Evolutionary conservation across 2,888 invertebrate genomes (phyloP).

Genomic region (Eumacrocentrus americanus): DNA sequence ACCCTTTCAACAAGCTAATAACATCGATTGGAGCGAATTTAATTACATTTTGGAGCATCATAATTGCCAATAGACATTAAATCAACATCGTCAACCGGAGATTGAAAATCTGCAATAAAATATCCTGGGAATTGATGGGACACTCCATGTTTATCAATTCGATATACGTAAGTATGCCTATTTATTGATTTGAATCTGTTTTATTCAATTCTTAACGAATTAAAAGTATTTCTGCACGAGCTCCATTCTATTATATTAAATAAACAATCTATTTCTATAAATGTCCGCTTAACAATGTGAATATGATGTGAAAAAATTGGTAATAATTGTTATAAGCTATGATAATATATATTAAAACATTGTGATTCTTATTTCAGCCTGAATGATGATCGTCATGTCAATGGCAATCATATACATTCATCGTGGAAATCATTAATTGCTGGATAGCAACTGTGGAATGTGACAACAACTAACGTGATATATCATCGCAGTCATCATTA

Average conservation of each 20-base stretch:
- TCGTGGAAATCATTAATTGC: background rate
- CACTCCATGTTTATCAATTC: slow-evolving; percentile 1
- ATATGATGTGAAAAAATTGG: too few species aligned
- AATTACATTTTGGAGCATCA: too few species aligned
- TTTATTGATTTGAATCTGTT: slow-evolving; percentile 9
- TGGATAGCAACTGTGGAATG: slow-evolving; percentile 4
- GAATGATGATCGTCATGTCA: too few species aligned
- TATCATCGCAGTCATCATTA: background rate
- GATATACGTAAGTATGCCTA: background rate
- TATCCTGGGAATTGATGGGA: background rate
- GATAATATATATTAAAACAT: background rate
- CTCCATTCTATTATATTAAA: too few species aligned
- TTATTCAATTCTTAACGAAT: background rate
- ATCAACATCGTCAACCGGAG: background rate
- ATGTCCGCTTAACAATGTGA: too few species aligned
- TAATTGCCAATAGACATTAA: too few species aligned
- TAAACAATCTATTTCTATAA: too few species aligned
- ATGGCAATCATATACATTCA: background rate
- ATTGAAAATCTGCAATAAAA: background rate
- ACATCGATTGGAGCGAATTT: too few species aligned
- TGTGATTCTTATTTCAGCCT: too few species aligned
- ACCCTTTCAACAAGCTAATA: too few species aligned
- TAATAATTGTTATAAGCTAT: background rate
- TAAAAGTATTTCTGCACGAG: background rate
- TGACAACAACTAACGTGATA: background rate